A percentile compares a stretch with the other conserved stretches of the same genome.
Conservation (phyloP, 2,888 invertebrate species). For the Drosophila birchii region DNA sequence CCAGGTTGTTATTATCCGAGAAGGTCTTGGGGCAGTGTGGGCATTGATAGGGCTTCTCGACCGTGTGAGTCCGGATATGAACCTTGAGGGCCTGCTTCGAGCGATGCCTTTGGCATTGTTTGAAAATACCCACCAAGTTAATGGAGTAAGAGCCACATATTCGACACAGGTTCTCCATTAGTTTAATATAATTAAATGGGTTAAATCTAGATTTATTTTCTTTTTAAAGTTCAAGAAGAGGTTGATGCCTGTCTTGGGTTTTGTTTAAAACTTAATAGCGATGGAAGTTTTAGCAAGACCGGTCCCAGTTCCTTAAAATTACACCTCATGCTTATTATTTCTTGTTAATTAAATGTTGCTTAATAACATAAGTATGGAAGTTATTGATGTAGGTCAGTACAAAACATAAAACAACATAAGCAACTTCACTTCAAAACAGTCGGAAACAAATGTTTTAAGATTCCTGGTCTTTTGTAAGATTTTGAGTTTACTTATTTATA, state of each 20-base stretch:
- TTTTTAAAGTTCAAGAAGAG: background rate
- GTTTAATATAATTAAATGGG: background rate
- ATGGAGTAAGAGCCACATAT: constrained; percentile 18
- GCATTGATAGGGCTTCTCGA: constrained; percentile 37
- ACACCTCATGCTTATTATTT: background rate
- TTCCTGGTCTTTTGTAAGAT: background rate
- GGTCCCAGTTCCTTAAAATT: background rate
- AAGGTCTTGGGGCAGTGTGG: constrained; percentile 28
- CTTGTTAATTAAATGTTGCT: background rate
- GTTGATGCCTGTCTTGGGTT: background rate
- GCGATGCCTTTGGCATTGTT: constrained; percentile 3
- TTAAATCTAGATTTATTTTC: background rate
- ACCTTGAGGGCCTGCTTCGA: constrained; percentile 16
- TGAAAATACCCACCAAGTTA: constrained; percentile 23
- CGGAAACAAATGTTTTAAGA: background rate
- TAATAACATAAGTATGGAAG: background rate
- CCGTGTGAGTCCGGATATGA: constrained; percentile 34
- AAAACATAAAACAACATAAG: no score
- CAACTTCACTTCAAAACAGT: no score
- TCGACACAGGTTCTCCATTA: constrained; percentile 27
- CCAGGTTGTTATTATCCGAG: constrained; percentile 32
- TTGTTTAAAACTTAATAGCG: constrained; percentile 10
- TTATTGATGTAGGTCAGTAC: no score
- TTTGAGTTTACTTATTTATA: background rate
- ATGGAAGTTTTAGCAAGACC: constrained; percentile 1